Evolutionary conservation across 2,888 invertebrate genomes (phyloP), one percentile per base, ranked within the genome.

Genomic region (Melanostoma scalare): DNA sequence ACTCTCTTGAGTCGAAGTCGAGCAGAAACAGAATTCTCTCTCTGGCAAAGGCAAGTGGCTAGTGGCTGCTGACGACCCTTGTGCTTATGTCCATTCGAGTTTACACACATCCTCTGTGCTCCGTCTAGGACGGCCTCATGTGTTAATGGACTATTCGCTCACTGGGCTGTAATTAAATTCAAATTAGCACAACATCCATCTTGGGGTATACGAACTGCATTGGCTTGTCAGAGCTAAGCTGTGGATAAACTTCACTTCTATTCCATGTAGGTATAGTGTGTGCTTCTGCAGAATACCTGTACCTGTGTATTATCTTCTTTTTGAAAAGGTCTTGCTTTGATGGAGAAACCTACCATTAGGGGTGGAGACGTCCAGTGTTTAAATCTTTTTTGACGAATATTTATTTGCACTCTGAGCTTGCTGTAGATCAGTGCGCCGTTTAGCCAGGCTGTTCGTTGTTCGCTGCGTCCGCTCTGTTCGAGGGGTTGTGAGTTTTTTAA

Each of bases 101-200:
- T 20, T 74, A 73, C 79, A 69, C 77, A 81, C 74, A 85, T 86
- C 75, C 85, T 77, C 76, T 44, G 69, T 86, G 72, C 85, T 77
- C 76, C 48, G 69, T 72, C 78, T 85, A 80, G 72, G 82, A 85
- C 80, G 73, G 79, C 85, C 78, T 75, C 87, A 87, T 87, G 87
- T 88, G 88, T 87, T 88, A 88, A 88, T 88, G 88, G 88, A 86
- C 86, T 87, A 86, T 84, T 79, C 87, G 85, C 76, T 85, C 85
- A 86, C 86, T 86, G 82, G 86, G 74, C 87, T 88, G 87, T 89
- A 89, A 90, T 90, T 90, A 90, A 90, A 90, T 89, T 90, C 89
- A 88, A 89, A 90, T 90, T 90, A 90, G 88, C 89, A 87, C 87
- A 88, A 88, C 87, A 88, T 88, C 86, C 85, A 88, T 88, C 87